phyloP scores from a whole-genome alignment of 2,113 vertebrate species.

The Cyanistes caeruleus region DNA sequence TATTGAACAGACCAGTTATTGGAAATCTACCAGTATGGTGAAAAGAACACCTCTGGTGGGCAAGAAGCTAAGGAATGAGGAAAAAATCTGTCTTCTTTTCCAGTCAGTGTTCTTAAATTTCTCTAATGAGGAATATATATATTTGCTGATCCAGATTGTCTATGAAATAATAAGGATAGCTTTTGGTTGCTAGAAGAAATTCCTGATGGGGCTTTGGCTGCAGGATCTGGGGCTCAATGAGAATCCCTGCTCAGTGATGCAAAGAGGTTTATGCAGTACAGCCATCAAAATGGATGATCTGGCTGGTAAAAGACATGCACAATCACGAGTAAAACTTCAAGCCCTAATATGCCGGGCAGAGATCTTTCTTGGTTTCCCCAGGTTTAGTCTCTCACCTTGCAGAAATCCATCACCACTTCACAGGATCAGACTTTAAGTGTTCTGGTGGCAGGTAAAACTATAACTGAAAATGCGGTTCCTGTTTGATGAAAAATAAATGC shows the following conservation, averaged over 20 bases:
- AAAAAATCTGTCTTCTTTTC: slow-evolving; percentile 14
- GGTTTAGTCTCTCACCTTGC: neutral
- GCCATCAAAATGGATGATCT: neutral
- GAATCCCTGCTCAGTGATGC: neutral
- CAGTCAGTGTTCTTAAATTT: slow-evolving; percentile 11
- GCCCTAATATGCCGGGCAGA: neutral
- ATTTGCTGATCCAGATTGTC: slow-evolving; percentile 9
- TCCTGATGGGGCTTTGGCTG: neutral
- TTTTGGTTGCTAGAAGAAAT: neutral
- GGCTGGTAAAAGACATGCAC: neutral
- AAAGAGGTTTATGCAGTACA: neutral
- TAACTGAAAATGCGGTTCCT: neutral
- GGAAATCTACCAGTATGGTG: neutral
- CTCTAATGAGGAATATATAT: neutral
- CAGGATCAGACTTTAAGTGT: neutral
- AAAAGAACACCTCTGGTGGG: neutral
- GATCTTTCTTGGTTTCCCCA: neutral
- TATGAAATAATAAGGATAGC: neutral
- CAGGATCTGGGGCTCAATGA: neutral
- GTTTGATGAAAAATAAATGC: slow-evolving; percentile 4
- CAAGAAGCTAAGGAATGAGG: slow-evolving; percentile 4
- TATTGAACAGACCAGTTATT: slow-evolving; percentile 14
- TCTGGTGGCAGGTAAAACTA: neutral
- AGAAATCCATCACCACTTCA: neutral
- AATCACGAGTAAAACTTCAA: neutral